These are phyloP conservation scores for Rhinoderma darwinii DNA, from an alignment of 2,113 vertebrate species.

Conservation along the genomic window DNA sequence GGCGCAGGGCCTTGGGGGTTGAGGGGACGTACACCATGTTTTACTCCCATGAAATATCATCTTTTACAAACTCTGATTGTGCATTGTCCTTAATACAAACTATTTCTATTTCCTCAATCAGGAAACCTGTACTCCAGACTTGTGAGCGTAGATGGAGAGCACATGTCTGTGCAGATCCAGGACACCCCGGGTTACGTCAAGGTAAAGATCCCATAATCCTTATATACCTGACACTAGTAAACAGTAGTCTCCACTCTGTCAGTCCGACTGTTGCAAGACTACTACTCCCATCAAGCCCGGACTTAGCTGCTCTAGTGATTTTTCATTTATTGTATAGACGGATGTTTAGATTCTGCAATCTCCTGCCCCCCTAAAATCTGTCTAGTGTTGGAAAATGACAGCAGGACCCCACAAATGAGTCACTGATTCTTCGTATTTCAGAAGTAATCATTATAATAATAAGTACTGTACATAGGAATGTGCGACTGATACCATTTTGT, in stretches of 20 bases:
- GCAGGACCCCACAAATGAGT: background rate
- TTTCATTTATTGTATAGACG: background rate
- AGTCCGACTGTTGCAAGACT: background rate
- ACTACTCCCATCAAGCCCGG: background rate
- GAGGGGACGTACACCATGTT: no score
- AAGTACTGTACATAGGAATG: no score
- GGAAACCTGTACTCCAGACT: slow-evolving; percentile 79
- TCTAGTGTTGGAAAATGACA: background rate
- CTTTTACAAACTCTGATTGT: background rate
- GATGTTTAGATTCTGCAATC: background rate
- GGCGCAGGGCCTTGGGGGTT: no score
- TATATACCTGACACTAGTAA: background rate
- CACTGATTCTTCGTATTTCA: background rate
- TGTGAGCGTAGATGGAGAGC: slow-evolving; percentile 77
- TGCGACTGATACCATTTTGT: background rate
- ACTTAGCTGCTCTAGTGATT: background rate
- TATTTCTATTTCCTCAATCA: slow-evolving; percentile 52
- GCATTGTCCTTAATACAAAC: background rate
- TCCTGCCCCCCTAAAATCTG: slow-evolving; percentile 15
- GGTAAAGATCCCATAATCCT: slow-evolving; percentile 64
- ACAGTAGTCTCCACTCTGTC: background rate
- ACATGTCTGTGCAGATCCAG: slow-evolving; percentile 78
- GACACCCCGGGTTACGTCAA: slow-evolving; percentile 78
- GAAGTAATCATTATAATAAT: no score
- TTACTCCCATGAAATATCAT: background rate